Conservation (phyloP, 92 coral and sea anemone genomes). For the Umimayanthus kanabou region DNA sequence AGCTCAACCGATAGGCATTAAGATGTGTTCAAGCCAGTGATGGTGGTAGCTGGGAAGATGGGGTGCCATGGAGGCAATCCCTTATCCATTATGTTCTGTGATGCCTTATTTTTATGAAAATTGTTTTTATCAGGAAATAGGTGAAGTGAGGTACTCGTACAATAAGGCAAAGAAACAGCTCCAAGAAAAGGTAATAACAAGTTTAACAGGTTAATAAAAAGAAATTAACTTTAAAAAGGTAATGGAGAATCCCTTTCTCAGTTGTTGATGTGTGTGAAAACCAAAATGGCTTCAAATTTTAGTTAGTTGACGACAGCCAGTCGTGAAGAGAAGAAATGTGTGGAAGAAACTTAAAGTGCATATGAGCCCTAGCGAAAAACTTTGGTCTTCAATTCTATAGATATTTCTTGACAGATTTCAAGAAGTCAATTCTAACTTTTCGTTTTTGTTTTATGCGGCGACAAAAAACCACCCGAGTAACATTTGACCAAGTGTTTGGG, state of each 20-base stretch:
- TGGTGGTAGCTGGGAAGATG: background rate
- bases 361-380: too few relatives aligned
- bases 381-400: too few relatives aligned
- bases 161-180: slow-evolving; percentile 83
- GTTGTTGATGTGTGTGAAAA: background rate
- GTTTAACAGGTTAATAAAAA: background rate
- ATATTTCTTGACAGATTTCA: too few relatives aligned
- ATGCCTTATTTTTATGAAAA: background rate
- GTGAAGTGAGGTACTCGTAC: slow-evolving; percentile 76
- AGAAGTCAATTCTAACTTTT: too few relatives aligned
- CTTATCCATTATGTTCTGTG: background rate
- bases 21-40: too few relatives aligned
- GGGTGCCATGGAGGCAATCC: background rate
- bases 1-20: background rate
- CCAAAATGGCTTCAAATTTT: background rate
- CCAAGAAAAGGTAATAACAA: slow-evolving; percentile 83
- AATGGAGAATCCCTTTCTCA: background rate
- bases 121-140: slow-evolving; percentile 78
- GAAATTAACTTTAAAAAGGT: background rate
- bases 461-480: too few relatives aligned
- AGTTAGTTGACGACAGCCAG: background rate
- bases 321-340: too few relatives aligned
- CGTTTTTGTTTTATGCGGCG: too few relatives aligned
- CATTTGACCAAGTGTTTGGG: too few relatives aligned
- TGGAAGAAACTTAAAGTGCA: too few relatives aligned